Base-by-base conservation (phyloP, 1,140 invertebrate genomes). In the Orchestia grillus region DNA sequence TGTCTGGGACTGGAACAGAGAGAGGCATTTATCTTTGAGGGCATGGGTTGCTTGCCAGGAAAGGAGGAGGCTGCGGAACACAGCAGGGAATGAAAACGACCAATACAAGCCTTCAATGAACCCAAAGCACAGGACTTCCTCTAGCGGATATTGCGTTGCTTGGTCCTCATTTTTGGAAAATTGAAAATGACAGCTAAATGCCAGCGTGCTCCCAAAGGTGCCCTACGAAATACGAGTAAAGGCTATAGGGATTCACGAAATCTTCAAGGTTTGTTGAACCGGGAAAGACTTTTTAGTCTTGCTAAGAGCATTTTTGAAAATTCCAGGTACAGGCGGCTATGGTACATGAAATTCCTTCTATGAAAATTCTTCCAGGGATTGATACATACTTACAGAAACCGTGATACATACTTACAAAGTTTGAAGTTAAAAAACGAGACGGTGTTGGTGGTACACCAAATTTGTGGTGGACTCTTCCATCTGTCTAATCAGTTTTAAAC, bases 1-100 rank as follows among this genome's bases (percentile, higher is more conserved):
- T 90, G 88, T 90, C 88, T 41, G 4, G 88, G 43, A 90, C 88
- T 90, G 43, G 88, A 90, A 90, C 88, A 90, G 88, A 90, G 88
- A 41, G 88, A 42, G 88, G 88, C 88, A 90, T 90, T 44, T 90
- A 90, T 90, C 88, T 90, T 90, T 11, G 88, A 43, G 28, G 43
- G 88, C 43, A 42, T 90, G 88, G 88, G 42, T 90, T 90, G 28
- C 88, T 42, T 90, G 88, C 88, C 88, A 90, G 88, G 88, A 90
- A 44, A 44, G 43, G 41, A 41, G 43, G 88, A 41, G n/a, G 88
- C 88, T 1, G 28, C 4, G n/a, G 88, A 90, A 90, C 88, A 90
- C 23, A 36, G 41, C 88, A 90, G 28, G 62, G 62, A 77, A 77
- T 77, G 62, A 77, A 77, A 77, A 77, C 88, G 88, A 90, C 88